Percentiles rank a stretch among this genome's conserved stretches.
These are phyloP conservation scores for Phortica magna DNA, from an alignment of 2,888 invertebrate species.

Conservation along the genomic window DNA sequence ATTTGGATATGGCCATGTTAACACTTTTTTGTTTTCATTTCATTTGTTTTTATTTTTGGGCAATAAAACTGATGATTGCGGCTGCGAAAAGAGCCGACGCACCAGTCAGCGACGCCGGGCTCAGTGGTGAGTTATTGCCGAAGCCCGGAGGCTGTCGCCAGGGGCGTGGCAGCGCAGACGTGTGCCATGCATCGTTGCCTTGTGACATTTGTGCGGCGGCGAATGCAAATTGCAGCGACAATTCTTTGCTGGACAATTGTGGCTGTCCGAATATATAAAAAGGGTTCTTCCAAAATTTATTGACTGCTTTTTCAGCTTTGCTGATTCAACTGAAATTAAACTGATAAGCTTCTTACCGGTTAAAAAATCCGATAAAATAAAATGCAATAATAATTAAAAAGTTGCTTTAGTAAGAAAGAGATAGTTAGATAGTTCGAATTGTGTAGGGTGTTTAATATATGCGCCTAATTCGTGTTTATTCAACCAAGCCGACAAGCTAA, in stretches of 20 bases:
- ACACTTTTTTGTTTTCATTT: constrained; percentile 57
- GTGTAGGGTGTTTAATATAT: too few relatives aligned
- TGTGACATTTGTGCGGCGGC: background rate
- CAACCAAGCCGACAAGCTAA: too few relatives aligned
- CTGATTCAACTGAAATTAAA: background rate
- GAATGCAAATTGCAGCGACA: background rate
- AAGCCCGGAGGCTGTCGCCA: constrained; percentile 58
- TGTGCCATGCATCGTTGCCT: constrained; percentile 24
- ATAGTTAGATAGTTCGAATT: too few relatives aligned
- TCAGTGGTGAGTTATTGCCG: constrained; percentile 59
- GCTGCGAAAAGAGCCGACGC: background rate
- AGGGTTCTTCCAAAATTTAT: background rate
- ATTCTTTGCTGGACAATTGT: background rate
- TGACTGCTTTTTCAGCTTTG: background rate
- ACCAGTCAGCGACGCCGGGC: background rate
- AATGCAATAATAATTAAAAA: background rate
- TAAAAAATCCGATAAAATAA: background rate
- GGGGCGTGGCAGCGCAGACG: constrained; percentile 9
- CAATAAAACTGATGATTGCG: constrained; percentile 65
- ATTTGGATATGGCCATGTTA: constrained; percentile 59
- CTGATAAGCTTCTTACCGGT: background rate
- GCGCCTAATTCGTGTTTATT: too few relatives aligned
- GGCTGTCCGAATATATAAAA: background rate
- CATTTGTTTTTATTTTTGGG: constrained; percentile 28
- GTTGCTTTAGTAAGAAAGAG: too few relatives aligned